Conservation (phyloP, 1,140 invertebrate genomes). For the Cardiocondyla obscurior region DNA sequence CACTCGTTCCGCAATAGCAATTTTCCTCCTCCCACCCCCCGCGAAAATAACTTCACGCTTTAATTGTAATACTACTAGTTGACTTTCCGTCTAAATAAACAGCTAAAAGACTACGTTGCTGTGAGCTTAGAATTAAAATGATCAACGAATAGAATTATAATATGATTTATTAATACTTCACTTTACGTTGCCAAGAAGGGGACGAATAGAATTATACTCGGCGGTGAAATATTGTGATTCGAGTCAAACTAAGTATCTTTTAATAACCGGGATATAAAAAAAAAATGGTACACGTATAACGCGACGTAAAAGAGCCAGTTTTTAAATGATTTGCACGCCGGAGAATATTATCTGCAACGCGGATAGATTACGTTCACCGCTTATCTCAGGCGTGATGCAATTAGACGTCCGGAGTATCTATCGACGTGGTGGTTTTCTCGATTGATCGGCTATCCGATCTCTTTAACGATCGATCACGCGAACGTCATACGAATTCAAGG, state of each 20-base stretch:
- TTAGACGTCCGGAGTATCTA: neutral
- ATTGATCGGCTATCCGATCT: slow-evolving; percentile 3
- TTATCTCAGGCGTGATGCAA: slow-evolving; percentile 19
- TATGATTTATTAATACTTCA: too few species aligned
- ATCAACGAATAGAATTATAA: too few species aligned
- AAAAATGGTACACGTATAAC: too few species aligned
- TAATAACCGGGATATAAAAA: neutral
- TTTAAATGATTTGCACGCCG: neutral
- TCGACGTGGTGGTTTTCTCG: neutral
- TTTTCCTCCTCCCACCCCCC: too few species aligned
- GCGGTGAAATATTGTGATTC: neutral
- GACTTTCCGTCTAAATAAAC: too few species aligned
- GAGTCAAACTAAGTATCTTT: neutral
- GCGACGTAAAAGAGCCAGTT: neutral
- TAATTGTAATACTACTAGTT: neutral
- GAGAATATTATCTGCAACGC: neutral
- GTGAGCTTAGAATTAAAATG: too few species aligned
- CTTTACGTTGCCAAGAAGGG: too few species aligned
- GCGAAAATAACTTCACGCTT: neutral
- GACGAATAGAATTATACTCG: neutral
- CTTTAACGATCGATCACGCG: slow-evolving; percentile 20
- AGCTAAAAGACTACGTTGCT: too few species aligned
- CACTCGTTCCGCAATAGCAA: neutral
- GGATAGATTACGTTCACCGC: neutral
- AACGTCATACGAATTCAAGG: slow-evolving; percentile 32